Conservation (phyloP, 2,888 invertebrate species). For the Colostygia pectinataria region DNA sequence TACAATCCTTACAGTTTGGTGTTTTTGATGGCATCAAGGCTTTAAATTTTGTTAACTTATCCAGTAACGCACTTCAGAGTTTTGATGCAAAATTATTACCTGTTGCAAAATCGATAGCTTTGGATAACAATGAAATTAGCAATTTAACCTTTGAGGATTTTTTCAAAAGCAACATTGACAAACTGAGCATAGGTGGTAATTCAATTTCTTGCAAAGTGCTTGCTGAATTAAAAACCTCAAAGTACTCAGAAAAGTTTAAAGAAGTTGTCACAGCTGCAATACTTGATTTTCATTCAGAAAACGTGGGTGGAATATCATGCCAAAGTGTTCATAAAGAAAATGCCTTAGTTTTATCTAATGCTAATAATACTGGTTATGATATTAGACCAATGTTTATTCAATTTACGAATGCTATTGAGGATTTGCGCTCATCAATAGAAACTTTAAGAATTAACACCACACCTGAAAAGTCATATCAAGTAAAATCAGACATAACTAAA, state of each 20-base stretch:
- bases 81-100: conserved; percentile 33
- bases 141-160: conserved; percentile 27
- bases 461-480: conserved; percentile 8
- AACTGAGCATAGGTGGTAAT: conserved; percentile 36
- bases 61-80: conserved; percentile 29
- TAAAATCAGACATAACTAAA: conserved; percentile 8
- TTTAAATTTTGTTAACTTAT: conserved; percentile 28
- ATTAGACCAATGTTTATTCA: conserved; percentile 25
- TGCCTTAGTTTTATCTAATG: conserved; percentile 1
- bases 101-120: conserved; percentile 16
- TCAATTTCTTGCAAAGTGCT: conserved; percentile 33
- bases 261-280: conserved; percentile 17
- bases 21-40: conserved; percentile 32
- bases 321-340: conserved; percentile 8
- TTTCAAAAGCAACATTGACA: conserved; percentile 15
- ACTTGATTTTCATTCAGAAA: conserved; percentile 30
- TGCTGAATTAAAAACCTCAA: conserved; percentile 25
- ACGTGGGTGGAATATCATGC: conserved; percentile 33
- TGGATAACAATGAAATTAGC: conserved; percentile 34
- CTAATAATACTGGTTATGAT: conserved; percentile 19
- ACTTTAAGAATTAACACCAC: conserved; percentile 12
- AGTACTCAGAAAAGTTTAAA: conserved; percentile 19
- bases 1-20: conserved; percentile 33
- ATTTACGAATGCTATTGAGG: conserved; percentile 21
- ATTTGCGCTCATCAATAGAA: conserved; percentile 20